Evolutionary conservation across 1,140 invertebrate genomes (phyloP), one percentile per base, ranked within the genome.

Genomic region (Lepidurus arcticus): DNA sequence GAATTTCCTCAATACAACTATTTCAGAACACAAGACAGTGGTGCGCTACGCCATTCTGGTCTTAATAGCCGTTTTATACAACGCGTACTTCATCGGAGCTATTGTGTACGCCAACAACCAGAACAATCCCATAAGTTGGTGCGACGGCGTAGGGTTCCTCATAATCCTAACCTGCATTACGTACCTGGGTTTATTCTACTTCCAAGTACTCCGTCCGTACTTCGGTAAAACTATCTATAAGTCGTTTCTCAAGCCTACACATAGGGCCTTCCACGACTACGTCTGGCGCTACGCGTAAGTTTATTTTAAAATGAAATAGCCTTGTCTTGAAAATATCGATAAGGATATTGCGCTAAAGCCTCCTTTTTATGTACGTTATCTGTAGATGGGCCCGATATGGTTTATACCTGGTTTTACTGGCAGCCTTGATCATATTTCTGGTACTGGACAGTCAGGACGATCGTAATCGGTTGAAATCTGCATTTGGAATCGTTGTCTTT

Each of bases 61-160:
- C 42, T n/a, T 75, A n/a, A 16, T 79, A 13, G 79, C 82, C 34
- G 7, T 82, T 9, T 73, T 81, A 0, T 84, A 83, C 78, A 81
- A 83, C 76, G 81, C 78, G 5, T 84, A 83, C 75, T 80, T 84
- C 10, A 75, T 79, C 11, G 78, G 74, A 34, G 83, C 82, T 1
- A 80, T 84, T 44, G 21, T 76, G 16, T 80, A 81, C 45, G 76
- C 75, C 26, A 73, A 44, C 0, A 42, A 44, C 21, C 77, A 81
- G 53, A 73, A 80, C 24, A 73, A 79, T 16, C 42, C 80, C 1
- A 85, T 80, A 79, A 81, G 85, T 78, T 91, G 88, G 81, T 93
- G 92, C 81, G 80, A 89, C 76, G 93, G 93, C 1, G 90, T 92
- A 81, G 92, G 92, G 73, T 88, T 93, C 82, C 84, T 95, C 1